phyloP scores from a whole-genome alignment of 2,113 vertebrate species.

The Equus przewalskii region DNA sequence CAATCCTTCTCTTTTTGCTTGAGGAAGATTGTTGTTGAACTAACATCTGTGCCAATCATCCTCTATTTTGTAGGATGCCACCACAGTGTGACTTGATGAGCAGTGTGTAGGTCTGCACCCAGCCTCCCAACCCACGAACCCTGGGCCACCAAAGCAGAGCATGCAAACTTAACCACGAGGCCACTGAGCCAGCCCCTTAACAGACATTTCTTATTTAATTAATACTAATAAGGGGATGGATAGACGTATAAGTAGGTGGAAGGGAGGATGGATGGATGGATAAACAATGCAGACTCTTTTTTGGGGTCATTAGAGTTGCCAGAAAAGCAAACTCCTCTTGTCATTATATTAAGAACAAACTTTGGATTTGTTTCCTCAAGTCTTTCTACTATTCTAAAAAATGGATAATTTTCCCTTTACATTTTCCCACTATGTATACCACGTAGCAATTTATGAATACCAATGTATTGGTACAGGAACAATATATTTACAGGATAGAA shows the following conservation, averaged over 20 bases:
- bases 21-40: no score
- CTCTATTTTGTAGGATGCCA: no score
- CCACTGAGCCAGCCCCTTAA: neutral
- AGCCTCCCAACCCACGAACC: no score
- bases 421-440: conserved; percentile 48
- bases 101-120: no score
- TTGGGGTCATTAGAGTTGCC: neutral
- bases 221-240: neutral
- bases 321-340: conserved; percentile 12
- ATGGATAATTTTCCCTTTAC: conserved; percentile 64
- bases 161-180: no score
- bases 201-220: conserved; percentile 42
- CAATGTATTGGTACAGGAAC: neutral
- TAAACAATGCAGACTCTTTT: neutral
- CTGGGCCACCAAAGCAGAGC: no score
- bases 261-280: neutral
- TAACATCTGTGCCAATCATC: no score
- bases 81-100: no score
- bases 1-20: no score
- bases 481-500: conserved; percentile 75
- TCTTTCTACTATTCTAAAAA: conserved; percentile 13
- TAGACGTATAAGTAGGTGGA: neutral
- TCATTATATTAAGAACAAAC: conserved; percentile 10
- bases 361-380: neutral
- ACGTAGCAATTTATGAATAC: conserved; percentile 61